Evolutionary conservation across 2,797 vertebrate genomes (phyloP).

Genomic region (Rhinella marina): DNA sequence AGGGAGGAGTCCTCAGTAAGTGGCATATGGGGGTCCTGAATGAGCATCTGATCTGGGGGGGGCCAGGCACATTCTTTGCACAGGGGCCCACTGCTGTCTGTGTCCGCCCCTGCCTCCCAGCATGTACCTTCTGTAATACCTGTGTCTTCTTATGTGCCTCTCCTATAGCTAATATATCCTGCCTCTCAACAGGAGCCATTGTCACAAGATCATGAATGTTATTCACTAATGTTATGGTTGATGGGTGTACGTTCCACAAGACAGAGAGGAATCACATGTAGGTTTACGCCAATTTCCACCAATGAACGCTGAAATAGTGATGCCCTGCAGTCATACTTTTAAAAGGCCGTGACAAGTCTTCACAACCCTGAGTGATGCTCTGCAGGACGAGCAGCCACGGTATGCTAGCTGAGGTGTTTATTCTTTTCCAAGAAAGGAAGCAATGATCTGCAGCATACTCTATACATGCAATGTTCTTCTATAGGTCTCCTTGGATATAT

Average conservation of each 20-base stretch:
- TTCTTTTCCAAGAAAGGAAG: neutral
- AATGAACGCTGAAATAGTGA: neutral
- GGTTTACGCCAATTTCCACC: neutral
- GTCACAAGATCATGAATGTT: no score
- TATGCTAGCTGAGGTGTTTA: neutral
- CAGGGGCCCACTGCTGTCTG: no score
- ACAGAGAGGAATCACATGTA: neutral
- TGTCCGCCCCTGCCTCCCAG: no score
- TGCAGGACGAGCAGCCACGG: neutral
- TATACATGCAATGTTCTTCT: slow-evolving; percentile 34
- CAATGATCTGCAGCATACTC: neutral
- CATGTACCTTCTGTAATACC: no score
- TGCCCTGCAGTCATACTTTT: neutral
- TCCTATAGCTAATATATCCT: no score
- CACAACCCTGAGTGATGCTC: neutral
- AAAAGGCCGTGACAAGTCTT: neutral
- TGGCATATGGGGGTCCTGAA: no score
- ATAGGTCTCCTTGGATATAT: slow-evolving; percentile 48
- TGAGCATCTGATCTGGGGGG: no score
- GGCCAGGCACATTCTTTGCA: no score
- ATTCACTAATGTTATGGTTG: no score
- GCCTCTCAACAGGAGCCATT: no score
- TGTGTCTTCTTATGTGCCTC: no score
- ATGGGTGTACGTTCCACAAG: neutral
- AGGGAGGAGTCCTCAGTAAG: no score